A percentile compares a stretch with the other conserved stretches of the same genome.
Evolutionary conservation across 2,797 vertebrate genomes (phyloP).

Genomic region (Selene dorsalis): DNA sequence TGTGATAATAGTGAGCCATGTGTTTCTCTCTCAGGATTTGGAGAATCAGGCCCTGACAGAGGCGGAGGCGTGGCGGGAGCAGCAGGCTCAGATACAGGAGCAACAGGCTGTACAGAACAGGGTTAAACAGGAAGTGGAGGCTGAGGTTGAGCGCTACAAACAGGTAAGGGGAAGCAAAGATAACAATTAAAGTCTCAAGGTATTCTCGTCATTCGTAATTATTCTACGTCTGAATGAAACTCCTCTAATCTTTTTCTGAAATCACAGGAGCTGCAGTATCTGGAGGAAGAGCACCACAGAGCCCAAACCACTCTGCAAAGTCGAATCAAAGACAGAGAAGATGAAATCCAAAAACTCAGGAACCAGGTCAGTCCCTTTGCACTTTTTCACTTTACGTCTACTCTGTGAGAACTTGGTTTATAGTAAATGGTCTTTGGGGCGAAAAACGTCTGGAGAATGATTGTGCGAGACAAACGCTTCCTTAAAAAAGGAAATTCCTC

Average conservation of each 20-base stretch:
- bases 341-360: slow-evolving; percentile 98
- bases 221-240: background rate
- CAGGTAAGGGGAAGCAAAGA: slow-evolving; percentile 81
- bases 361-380: slow-evolving; percentile 88
- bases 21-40: slow-evolving; percentile 85
- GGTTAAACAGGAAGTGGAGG: slow-evolving; percentile 91
- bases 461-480: background rate
- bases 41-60: slow-evolving; percentile 92
- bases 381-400: background rate
- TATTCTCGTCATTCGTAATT: background rate
- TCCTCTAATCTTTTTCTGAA: slow-evolving; percentile 6
- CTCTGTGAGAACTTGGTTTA: background rate
- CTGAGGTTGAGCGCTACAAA: slow-evolving; percentile 93
- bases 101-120: slow-evolving; percentile 85
- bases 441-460: background rate
- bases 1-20: background rate
- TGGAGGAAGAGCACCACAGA: slow-evolving; percentile 93
- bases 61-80: slow-evolving; percentile 91
- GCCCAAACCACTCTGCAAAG: slow-evolving; percentile 92
- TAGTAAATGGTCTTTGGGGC: background rate
- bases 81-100: slow-evolving; percentile 90
- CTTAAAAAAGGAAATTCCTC: background rate
- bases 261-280: slow-evolving; percentile 91
- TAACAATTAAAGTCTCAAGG: background rate
- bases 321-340: slow-evolving; percentile 95